These are phyloP conservation scores for Hippocampus comes DNA, from an alignment of 2,113 vertebrate genomes.

Conservation along the genomic window DNA sequence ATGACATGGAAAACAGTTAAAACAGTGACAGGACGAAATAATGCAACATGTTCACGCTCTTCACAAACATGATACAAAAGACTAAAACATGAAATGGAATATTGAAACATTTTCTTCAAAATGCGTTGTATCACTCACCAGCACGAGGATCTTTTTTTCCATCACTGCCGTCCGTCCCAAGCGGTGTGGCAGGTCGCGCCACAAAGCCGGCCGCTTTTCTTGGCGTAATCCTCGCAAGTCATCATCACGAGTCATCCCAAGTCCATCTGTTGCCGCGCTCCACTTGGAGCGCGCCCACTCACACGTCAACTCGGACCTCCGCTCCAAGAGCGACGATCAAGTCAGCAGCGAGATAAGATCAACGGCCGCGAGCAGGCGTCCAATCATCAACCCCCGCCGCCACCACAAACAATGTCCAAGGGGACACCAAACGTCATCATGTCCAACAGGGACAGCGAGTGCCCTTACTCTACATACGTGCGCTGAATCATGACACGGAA, in stretches of 20 bases:
- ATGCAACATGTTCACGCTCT: not conserved
- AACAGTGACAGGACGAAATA: not conserved
- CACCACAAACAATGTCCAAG: too few species aligned
- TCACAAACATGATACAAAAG: too few species aligned
- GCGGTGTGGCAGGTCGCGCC: not conserved
- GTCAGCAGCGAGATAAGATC: not conserved
- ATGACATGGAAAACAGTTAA: not conserved
- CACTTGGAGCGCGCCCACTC: not conserved
- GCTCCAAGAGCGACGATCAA: not conserved
- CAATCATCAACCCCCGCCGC: too few species aligned
- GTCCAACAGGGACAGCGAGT: not conserved
- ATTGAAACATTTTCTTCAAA: not conserved
- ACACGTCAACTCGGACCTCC: not conserved
- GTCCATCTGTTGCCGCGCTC: not conserved
- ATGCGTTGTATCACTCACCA: not conserved
- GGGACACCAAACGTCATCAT: too few species aligned
- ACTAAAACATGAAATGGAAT: too few species aligned
- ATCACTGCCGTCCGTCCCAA: not conserved
- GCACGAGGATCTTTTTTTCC: too few species aligned
- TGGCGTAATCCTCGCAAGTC: constrained; percentile 1
- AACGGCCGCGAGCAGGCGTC: too few species aligned
- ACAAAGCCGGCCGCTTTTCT: not conserved
- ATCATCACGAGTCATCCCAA: not conserved
- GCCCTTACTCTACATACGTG: not conserved
- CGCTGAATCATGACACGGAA: not conserved